Evolutionary conservation across 2,888 invertebrate species (phyloP).

Genomic region (Metallyticus violacea): DNA sequence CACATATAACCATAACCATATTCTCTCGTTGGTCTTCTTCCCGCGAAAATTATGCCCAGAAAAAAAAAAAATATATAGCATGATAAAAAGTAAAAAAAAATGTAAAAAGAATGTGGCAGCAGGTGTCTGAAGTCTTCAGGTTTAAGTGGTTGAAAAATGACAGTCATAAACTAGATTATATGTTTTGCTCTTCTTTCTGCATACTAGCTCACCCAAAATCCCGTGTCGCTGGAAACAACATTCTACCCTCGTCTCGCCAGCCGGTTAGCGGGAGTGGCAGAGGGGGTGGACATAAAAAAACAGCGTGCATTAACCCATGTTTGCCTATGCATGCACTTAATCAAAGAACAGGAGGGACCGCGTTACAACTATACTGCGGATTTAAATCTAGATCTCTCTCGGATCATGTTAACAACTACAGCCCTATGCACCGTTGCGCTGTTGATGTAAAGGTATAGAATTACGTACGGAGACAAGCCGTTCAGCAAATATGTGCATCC

Average conservation of each 20-base stretch:
- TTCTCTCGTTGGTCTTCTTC: not conserved
- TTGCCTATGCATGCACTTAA: not conserved
- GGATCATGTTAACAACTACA: not conserved
- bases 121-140: not conserved
- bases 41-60: not conserved
- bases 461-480: not conserved
- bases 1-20: not conserved
- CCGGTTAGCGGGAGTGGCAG: no score
- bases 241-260: no score
- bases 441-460: not conserved
- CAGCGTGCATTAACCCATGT: not conserved
- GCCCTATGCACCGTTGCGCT: no score
- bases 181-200: not conserved
- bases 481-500: not conserved
- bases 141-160: not conserved
- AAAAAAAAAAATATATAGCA: not conserved
- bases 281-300: not conserved
- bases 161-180: not conserved
- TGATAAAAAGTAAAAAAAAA: not conserved
- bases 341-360: not conserved
- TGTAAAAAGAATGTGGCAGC: no score
- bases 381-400: not conserved
- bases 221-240: not conserved
- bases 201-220: not conserved
- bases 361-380: not conserved